Evolutionary conservation across 1,140 invertebrate genomes (phyloP), one percentile per base, ranked within the genome.

Genomic region (Agraylea sexmaculata): DNA sequence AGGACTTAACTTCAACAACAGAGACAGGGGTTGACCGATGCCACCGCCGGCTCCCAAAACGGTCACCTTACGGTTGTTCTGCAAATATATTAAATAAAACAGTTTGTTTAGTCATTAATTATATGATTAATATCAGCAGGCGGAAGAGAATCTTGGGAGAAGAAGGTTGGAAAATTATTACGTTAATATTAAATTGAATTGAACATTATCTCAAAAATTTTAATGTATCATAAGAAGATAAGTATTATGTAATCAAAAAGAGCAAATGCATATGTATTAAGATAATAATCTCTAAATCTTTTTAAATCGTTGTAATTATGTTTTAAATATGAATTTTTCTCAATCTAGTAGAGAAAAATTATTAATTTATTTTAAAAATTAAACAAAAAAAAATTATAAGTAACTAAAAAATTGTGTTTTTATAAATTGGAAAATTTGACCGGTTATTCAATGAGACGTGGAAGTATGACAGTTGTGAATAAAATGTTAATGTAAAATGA

Each of bases 31-130:
- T 65, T 99, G 96, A 1, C 95, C 96, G 64, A 99, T 99, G 33
- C 95, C 95, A 46, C 95, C 96, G 55, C 80, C 78, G 1, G 94
- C 96, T 39, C 96, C 96, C 60, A 92, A 77, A 29, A 99, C 90
- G 40, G 91, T 84, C 13, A 99, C 95, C 75, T 94, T 94, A 50
- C 71, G 71, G 67, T 80, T 74, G 45, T 64, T 70, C 79, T 83
- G 51, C 37, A 47, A 54, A 51, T 25, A 52, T 49, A 49, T 22
- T 40, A n/a, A n/a, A n/a, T n/a, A n/a, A n/a, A n/a, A n/a, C n/a
- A n/a, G 46, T 20, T 34, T 46, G 42, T 15, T 23, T 6, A 40
- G 15, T 11, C 15, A 12, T 16, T 36, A 10, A 21, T 12, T 22
- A 12, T 23, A 1, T 13, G 5, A 18, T 11, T 21, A 21, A 31